Percentiles rank a stretch among this genome's conserved stretches.
These are phyloP conservation scores for Acanthacorydalis orientalis DNA, from an alignment of 2,888 invertebrate genomes.

Conservation along the genomic window DNA sequence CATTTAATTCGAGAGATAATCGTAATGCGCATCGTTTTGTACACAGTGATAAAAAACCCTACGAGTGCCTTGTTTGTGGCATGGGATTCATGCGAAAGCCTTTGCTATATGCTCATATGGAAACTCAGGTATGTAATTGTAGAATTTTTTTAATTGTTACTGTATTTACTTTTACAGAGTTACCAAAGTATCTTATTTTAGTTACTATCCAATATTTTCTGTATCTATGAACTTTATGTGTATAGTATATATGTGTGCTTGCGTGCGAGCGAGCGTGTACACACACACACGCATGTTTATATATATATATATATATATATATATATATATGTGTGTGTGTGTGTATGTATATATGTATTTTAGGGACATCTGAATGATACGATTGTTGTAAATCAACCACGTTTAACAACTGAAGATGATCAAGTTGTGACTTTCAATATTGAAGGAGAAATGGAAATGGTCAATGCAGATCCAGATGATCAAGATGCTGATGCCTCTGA, in stretches of 20 bases:
- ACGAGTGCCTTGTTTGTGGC: constrained; percentile 66
- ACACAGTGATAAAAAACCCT: constrained; percentile 75
- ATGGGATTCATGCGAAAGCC: constrained; percentile 74
- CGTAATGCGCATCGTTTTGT: constrained; percentile 71
- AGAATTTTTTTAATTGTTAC: not conserved
- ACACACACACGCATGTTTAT: not conserved
- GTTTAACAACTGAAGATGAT: constrained; percentile 41
- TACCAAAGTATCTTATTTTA: not conserved
- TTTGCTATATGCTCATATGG: constrained; percentile 60
- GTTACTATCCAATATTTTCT: no score
- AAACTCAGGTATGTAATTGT: constrained; percentile 32
- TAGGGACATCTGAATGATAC: constrained; percentile 62
- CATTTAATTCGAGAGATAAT: constrained; percentile 71
- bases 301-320: constrained; percentile 4
- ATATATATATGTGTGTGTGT: not conserved
- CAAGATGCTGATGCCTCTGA: constrained; percentile 16
- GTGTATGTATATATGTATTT: constrained; percentile 12
- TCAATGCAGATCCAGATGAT: constrained; percentile 10
- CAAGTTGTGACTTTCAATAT: constrained; percentile 27
- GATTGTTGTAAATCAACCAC: constrained; percentile 68
- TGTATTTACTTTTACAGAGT: not conserved
- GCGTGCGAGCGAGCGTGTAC: not conserved
- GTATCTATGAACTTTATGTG: no score
- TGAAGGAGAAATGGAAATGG: constrained; percentile 23
- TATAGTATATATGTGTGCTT: not conserved